Percentiles rank a stretch among this genome's conserved stretches.
Conservation (phyloP, 2,888 invertebrate genomes). For the Rosalia funebris region DNA sequence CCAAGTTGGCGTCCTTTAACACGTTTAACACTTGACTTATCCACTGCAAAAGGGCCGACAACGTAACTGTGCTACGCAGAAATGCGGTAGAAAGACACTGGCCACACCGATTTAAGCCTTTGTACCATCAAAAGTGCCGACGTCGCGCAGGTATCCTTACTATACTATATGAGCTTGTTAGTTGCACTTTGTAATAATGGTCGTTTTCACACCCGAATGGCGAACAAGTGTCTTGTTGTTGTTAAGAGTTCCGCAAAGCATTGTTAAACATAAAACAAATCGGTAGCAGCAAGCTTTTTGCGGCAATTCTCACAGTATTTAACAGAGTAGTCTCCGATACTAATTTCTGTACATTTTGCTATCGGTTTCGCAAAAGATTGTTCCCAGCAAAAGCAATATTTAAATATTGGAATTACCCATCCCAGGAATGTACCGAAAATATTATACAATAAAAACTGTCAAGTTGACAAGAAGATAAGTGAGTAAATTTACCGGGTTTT, state of each 20-base stretch:
- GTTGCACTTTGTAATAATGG: conserved; percentile 22
- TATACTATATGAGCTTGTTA: conserved; percentile 34
- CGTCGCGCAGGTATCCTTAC: conserved; percentile 28
- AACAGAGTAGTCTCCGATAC: conserved; percentile 9
- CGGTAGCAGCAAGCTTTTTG: conserved; percentile 23
- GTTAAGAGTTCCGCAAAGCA: conserved; percentile 42
- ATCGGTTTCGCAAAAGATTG: too few relatives aligned
- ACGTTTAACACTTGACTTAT: conserved; percentile 56
- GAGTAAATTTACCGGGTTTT: too few relatives aligned
- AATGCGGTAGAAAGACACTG: conserved; percentile 36
- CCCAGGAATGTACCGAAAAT: too few relatives aligned
- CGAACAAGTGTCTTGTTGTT: conserved; percentile 41
- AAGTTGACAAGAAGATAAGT: too few relatives aligned
- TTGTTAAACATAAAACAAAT: conserved; percentile 35
- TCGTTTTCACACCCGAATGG: conserved; percentile 43
- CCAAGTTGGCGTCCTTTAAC: conserved; percentile 45
- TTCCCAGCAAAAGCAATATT: too few relatives aligned
- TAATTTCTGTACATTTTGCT: conserved; percentile 3
- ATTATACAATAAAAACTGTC: too few relatives aligned
- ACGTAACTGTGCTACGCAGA: conserved; percentile 31
- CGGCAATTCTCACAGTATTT: conserved; percentile 34
- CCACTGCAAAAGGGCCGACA: conserved; percentile 39
- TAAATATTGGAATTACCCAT: too few relatives aligned
- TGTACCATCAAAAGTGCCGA: conserved; percentile 39
- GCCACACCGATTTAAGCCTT: conserved; percentile 45